Conservation (phyloP, 2,113 vertebrate genomes). For the Plecturocebus donacophilus region DNA sequence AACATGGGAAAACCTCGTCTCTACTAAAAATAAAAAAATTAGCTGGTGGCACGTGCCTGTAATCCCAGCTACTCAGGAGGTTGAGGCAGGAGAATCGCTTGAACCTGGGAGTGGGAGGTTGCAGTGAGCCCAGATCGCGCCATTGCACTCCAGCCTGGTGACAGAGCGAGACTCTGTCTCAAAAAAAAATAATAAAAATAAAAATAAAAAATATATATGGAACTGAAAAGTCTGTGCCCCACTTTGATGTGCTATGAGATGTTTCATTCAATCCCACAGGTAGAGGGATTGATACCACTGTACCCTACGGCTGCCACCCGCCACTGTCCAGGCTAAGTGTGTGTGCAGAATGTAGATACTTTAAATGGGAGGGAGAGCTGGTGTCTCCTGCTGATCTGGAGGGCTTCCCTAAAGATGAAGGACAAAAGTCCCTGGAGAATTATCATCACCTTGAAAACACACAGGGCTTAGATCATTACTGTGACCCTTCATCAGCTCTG, state of each 20-base stretch:
- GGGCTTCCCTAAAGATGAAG: not conserved
- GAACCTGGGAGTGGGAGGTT: too few relatives aligned
- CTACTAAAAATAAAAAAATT: too few relatives aligned
- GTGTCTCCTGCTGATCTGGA: not conserved
- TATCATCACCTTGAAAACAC: not conserved
- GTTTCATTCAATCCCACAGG: not conserved
- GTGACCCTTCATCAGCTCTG: not conserved
- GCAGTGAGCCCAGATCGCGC: too few relatives aligned
- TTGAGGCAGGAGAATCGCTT: too few relatives aligned
- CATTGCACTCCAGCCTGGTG: too few relatives aligned
- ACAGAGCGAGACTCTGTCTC: too few relatives aligned
- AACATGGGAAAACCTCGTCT: too few relatives aligned
- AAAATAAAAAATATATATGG: not conserved
- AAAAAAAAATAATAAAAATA: too few relatives aligned
- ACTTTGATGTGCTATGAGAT: not conserved
- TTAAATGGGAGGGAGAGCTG: not conserved
- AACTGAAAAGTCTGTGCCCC: not conserved
- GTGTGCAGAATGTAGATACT: not conserved
- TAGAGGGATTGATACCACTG: rapidly evolving
- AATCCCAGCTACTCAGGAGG: too few relatives aligned
- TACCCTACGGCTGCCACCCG: rapidly evolving
- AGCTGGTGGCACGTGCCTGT: too few relatives aligned
- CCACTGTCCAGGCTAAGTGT: not conserved
- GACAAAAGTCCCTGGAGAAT: not conserved
- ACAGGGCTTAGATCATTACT: not conserved